A percentile compares a stretch with the other conserved stretches of the same genome.
These are phyloP conservation scores for Rhagonycha fulva DNA, from an alignment of 2,888 invertebrate species.

Conservation along the genomic window DNA sequence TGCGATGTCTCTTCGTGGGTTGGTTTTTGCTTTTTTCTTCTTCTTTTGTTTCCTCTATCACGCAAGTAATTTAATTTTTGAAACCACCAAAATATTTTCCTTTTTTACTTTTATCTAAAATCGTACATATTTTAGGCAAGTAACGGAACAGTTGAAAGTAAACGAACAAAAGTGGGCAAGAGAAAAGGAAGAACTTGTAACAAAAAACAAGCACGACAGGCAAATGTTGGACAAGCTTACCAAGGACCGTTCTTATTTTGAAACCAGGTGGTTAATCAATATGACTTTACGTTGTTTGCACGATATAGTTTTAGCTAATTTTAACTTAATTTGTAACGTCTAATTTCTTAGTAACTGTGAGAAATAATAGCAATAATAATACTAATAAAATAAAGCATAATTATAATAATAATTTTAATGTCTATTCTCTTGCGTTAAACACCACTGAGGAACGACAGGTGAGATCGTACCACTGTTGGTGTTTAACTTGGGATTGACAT, in stretches of 20 bases:
- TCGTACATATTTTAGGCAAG: conserved; percentile 35
- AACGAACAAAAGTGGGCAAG: conserved; percentile 48
- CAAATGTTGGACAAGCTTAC: conserved; percentile 45
- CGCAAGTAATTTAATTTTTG: no score
- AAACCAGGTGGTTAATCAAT: conserved; percentile 52
- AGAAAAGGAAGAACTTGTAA: conserved; percentile 47
- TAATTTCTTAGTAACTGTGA: neutral
- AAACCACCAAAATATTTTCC: no score
- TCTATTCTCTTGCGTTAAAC: conserved; percentile 29
- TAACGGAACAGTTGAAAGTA: conserved; percentile 45
- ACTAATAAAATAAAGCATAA: conserved; percentile 15
- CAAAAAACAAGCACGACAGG: conserved; percentile 44
- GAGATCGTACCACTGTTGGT: conserved; percentile 45
- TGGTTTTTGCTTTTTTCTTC: no score
- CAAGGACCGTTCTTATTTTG: conserved; percentile 45
- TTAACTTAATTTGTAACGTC: conserved; percentile 9
- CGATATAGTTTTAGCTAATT: conserved; percentile 47
- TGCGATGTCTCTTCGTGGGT: no score
- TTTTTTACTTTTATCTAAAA: no score
- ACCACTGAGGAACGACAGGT: conserved; percentile 39
- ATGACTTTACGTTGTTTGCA: conserved; percentile 50
- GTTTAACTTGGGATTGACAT: conserved; percentile 50
- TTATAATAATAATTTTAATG: conserved; percentile 18
- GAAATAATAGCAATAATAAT: neutral
- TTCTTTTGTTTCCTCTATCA: no score